These are phyloP conservation scores for Chrysolina americana DNA, from an alignment of 2,888 invertebrate species.

Conservation along the genomic window DNA sequence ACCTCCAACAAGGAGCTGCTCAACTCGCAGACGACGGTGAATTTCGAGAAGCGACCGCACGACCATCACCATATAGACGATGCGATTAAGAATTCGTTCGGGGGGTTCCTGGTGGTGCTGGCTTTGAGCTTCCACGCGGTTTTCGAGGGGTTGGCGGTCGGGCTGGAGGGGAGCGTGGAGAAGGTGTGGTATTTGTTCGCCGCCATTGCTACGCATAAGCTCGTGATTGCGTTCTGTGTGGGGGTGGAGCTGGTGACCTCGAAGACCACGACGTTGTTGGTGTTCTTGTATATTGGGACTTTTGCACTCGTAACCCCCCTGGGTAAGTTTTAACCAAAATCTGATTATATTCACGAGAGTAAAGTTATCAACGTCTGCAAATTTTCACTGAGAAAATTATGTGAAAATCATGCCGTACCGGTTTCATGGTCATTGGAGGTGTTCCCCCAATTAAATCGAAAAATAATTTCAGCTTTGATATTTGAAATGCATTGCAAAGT, in stretches of 20 bases:
- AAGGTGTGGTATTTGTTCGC: constrained; percentile 76
- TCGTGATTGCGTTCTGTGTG: constrained; percentile 78
- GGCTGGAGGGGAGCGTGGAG: constrained; percentile 74
- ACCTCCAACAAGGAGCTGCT: constrained; percentile 64
- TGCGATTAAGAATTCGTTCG: constrained; percentile 71
- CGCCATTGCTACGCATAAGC: constrained; percentile 79
- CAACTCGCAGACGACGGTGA: constrained; percentile 61
- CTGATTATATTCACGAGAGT: background rate
- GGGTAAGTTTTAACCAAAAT: constrained; percentile 58
- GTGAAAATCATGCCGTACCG: too few relatives aligned
- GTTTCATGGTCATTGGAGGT: too few relatives aligned
- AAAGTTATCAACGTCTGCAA: too few relatives aligned
- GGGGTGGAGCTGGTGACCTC: constrained; percentile 76
- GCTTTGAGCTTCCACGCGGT: constrained; percentile 80
- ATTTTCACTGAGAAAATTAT: too few relatives aligned
- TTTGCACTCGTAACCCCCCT: constrained; percentile 80
- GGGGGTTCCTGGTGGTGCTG: constrained; percentile 76
- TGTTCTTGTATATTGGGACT: constrained; percentile 74
- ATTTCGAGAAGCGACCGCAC: constrained; percentile 48
- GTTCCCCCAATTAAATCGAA: too few relatives aligned
- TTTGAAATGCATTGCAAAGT: too few relatives aligned
- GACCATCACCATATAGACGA: constrained; percentile 44
- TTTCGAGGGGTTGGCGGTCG: constrained; percentile 80
- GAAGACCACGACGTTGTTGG: constrained; percentile 69
- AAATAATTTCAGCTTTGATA: too few relatives aligned